Conservation (phyloP, 2,113 vertebrate genomes). For the Leptocoma aspasia region DNA sequence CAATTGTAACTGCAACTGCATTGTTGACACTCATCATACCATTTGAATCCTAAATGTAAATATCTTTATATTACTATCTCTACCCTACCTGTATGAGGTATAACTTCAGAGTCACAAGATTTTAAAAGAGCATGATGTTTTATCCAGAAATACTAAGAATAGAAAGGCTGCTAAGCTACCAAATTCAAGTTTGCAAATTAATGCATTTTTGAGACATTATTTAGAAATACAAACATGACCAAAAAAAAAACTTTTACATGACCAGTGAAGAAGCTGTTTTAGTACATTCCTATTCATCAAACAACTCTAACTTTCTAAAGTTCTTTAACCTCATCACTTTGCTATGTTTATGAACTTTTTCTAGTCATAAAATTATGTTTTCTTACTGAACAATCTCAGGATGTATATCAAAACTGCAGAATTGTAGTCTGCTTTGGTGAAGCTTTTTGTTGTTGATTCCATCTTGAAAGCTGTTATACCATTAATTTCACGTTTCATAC, state of each 20-base stretch:
- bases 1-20: slow-evolving; percentile 73
- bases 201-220: not conserved
- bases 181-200: not conserved
- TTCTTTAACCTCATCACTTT: not conserved
- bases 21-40: not conserved
- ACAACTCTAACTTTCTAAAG: not conserved
- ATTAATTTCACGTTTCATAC: not conserved
- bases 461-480: not conserved
- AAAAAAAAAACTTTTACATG: not conserved
- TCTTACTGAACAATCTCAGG: not conserved
- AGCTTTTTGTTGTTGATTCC: not conserved
- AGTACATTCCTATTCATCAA: not conserved
- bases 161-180: not conserved
- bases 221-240: not conserved
- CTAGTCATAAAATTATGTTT: not conserved
- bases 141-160: not conserved
- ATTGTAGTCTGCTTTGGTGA: not conserved
- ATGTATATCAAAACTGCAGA: not conserved
- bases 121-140: not conserved
- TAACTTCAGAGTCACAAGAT: not conserved
- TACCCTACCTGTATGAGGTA: not conserved
- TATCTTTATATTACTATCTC: not conserved
- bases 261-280: not conserved
- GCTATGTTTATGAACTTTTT: not conserved
- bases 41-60: not conserved